phyloP scores from a whole-genome alignment of 2,888 invertebrate genomes.

The Lycia hirtaria region DNA sequence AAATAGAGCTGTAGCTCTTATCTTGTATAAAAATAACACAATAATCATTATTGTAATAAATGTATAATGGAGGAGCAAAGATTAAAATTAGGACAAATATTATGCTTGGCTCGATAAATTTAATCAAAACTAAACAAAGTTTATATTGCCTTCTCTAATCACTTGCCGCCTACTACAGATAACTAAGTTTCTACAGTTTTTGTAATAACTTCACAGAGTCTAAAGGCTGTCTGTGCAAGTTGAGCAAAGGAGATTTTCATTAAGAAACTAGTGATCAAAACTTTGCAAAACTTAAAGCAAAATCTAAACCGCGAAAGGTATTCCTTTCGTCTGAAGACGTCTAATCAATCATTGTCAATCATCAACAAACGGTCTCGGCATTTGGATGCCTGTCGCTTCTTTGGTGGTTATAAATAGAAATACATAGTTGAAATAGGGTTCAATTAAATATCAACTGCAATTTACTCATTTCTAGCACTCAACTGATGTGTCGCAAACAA shows the following conservation, averaged over 20 bases:
- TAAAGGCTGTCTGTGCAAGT: not conserved
- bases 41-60: not conserved
- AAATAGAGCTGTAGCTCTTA: no score
- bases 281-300: conserved; percentile 19
- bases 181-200: not conserved
- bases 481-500: no score
- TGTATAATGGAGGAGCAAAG: not conserved
- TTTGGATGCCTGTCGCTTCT: conserved; percentile 30
- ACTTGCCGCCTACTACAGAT: not conserved
- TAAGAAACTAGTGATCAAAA: conserved; percentile 11
- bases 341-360: conserved; percentile 44
- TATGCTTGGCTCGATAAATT: not conserved
- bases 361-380: conserved; percentile 23
- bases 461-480: no score
- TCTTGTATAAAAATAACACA: no score
- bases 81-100: not conserved
- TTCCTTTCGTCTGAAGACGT: conserved; percentile 34
- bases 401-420: conserved; percentile 24
- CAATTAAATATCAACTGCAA: conserved; percentile 10
- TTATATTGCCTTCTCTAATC: not conserved
- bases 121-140: not conserved
- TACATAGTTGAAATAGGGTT: not conserved
- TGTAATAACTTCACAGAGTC: conserved; percentile 8
- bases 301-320: conserved; percentile 35
- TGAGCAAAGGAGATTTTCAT: conserved; percentile 12